Evolutionary conservation across 2,113 vertebrate species (phyloP), one percentile per base, ranked within the genome.

Genomic region (Ctenomys sociabilis): DNA sequence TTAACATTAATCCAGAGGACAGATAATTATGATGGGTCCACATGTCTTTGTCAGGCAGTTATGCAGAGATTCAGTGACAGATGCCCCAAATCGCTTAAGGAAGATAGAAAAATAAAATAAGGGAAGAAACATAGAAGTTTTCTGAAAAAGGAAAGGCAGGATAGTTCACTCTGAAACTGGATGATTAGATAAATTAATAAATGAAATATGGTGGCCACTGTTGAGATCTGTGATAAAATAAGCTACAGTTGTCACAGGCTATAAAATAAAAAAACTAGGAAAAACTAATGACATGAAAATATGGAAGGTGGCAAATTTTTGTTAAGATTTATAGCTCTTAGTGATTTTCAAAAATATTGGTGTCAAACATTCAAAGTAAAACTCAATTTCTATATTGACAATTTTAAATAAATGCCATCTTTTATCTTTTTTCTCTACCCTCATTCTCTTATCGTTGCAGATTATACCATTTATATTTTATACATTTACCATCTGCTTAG

Each of bases 11-110:
- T 96, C 84, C 35, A 88, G 19, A 87, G 77, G 94, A 89, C 73
- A 97, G 91, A 93, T 89, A 95, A 91, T 91, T 94, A 91, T n/a
- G 90, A 91, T n/a, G 90, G 66, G 84, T 45, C n/a, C 3, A 17
- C 45, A 28, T 61, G 92, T 87, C 21, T 66, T 3, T 78, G 82
- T 85, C 28, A 77, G 70, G 9, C 30, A 95, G 19, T 95, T 95
- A 92, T 40, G 35, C 6, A 63, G 22, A 87, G 13, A 87, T 43
- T 85, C 88, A 63, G 64, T 84, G 84, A 93, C 37, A 90, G 22
- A 61, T 19, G 32, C 28, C 13, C 35, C 45, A 93, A 66, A 16
- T 28, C 68, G 32, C 26, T 45, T n/a, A 16, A 66, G 10, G 85
- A 26, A 86, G 45, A 84, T 80, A 16, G 30, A 4, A 88, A 22